These are phyloP conservation scores for Papilio helenus DNA, from an alignment of 1,140 invertebrate species.

Conservation along the genomic window DNA sequence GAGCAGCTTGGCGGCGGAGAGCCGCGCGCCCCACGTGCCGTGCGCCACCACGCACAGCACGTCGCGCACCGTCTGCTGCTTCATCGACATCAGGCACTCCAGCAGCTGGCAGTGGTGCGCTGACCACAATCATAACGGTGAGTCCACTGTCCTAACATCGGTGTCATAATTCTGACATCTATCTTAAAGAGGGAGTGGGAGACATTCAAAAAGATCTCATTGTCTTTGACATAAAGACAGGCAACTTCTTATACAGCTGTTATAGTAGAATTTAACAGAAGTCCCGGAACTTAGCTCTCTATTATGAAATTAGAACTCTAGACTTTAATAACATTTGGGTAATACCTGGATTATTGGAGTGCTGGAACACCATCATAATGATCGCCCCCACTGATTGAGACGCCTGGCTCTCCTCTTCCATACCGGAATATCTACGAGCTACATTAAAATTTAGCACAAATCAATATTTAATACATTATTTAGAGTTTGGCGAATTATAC, in stretches of 20 bases:
- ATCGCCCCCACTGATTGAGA: conserved; percentile 96
- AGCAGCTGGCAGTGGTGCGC: conserved; percentile 97
- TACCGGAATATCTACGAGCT: conserved; percentile 87
- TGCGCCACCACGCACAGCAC: conserved; percentile 98
- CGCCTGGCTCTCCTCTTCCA: conserved; percentile 92
- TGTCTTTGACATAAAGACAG: too few species aligned
- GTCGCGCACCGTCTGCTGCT: conserved; percentile 95
- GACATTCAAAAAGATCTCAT: background rate
- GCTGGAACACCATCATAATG: conserved; percentile 98
- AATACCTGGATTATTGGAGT: conserved; percentile 94
- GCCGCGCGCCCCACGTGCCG: conserved; percentile 94
- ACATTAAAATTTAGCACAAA: conserved; percentile 45
- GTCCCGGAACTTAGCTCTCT: too few species aligned
- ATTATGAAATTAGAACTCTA: too few species aligned
- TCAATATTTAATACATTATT: background rate
- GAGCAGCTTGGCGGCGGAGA: conserved; percentile 97
- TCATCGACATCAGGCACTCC: conserved; percentile 97
- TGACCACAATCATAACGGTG: conserved; percentile 67
- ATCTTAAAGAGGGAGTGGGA: too few species aligned
- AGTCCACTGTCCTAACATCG: background rate
- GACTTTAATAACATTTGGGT: background rate
- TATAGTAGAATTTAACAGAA: too few species aligned
- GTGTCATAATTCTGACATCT: too few species aligned
- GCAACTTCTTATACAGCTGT: too few species aligned
- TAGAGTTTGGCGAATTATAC: too few species aligned